phyloP scores from a whole-genome alignment of 2,888 invertebrate species.

The Perdita meconis region DNA sequence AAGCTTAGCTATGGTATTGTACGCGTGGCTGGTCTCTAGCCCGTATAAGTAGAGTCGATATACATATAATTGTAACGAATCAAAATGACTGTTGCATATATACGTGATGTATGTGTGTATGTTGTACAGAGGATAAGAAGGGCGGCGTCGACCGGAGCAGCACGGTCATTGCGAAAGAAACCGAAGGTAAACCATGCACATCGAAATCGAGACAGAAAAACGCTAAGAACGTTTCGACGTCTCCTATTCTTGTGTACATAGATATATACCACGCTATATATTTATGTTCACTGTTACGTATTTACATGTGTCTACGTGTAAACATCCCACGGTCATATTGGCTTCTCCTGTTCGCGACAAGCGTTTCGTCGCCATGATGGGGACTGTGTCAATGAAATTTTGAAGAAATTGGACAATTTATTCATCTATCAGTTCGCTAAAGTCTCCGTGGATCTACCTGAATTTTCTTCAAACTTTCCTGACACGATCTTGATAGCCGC shows the following conservation, averaged over 20 bases:
- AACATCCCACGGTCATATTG: conserved; percentile 47
- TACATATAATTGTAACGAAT: conserved; percentile 39
- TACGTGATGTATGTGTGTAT: conserved; percentile 86
- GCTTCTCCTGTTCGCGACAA: conserved; percentile 55
- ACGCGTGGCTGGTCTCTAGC: conserved; percentile 42
- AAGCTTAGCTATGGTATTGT: conserved; percentile 40
- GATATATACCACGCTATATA: conserved; percentile 31
- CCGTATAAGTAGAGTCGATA: conserved; percentile 39
- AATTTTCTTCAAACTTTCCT: too few species aligned
- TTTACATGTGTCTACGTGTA: conserved; percentile 42
- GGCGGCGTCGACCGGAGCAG: conserved; percentile 96
- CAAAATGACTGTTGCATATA: conserved; percentile 74
- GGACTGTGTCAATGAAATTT: too few species aligned
- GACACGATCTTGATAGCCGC: too few species aligned
- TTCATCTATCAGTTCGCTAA: too few species aligned
- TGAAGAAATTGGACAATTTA: too few species aligned
- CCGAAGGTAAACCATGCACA: conserved; percentile 89
- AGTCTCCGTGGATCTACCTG: too few species aligned
- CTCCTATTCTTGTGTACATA: conserved; percentile 51
- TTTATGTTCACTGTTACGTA: conserved; percentile 34
- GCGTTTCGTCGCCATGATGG: conserved; percentile 10
- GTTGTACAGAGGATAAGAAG: conserved; percentile 94
- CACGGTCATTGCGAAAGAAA: conserved; percentile 97
- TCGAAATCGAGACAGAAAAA: conserved; percentile 54
- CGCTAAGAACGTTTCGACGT: conserved; percentile 60